Conservation (phyloP, 2,113 vertebrate genomes). For the Lonchura striata region DNA sequence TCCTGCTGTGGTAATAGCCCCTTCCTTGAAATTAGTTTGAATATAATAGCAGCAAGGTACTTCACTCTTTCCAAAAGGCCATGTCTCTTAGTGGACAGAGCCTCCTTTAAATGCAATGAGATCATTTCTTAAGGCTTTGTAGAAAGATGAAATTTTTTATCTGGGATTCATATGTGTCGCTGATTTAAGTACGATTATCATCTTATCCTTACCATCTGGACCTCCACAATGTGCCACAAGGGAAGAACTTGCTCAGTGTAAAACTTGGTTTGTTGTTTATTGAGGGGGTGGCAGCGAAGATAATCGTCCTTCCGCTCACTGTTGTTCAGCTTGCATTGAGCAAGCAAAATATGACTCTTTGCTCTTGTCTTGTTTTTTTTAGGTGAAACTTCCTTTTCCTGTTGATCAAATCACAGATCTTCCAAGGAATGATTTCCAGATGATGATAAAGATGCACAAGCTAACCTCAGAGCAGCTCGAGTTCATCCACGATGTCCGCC, state of each 20-base stretch:
- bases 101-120: neutral
- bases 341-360: neutral
- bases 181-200: neutral
- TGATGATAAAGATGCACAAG: constrained; percentile 99
- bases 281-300: neutral
- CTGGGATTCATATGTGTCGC: neutral
- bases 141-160: neutral
- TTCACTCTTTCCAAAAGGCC: neutral
- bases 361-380: constrained; percentile 49
- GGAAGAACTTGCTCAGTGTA: neutral
- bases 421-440: constrained; percentile 99
- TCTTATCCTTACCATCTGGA: neutral
- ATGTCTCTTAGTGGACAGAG: neutral
- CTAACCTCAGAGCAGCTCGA: constrained; percentile 97
- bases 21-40: neutral
- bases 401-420: constrained; percentile 99
- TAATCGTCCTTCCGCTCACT: neutral
- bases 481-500: constrained; percentile 95
- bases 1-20: neutral
- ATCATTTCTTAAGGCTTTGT: neutral
- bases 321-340: neutral
- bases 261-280: neutral
- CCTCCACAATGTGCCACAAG: neutral
- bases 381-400: constrained; percentile 99
- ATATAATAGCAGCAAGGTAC: neutral